These are phyloP conservation scores for Cherax destructor DNA, from an alignment of 1,140 invertebrate species.

Conservation along the genomic window DNA sequence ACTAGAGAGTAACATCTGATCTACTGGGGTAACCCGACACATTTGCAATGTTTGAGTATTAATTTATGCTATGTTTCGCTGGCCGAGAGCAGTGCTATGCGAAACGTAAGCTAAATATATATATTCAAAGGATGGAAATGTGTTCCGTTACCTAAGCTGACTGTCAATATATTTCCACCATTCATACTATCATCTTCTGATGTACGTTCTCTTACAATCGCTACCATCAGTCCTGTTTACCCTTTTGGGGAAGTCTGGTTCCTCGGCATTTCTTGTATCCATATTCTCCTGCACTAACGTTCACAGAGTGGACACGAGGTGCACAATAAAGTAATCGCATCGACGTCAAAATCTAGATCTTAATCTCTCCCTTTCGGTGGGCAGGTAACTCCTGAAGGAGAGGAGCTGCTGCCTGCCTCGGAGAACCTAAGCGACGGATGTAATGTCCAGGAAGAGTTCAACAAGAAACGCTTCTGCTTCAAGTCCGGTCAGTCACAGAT, in stretches of 20 bases:
- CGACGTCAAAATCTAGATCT: not conserved
- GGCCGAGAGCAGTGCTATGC: no score
- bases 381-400: constrained; percentile 6
- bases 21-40: no score
- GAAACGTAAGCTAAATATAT: no score
- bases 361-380: no score
- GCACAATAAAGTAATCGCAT: not conserved
- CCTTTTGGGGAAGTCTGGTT: not conserved
- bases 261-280: not conserved
- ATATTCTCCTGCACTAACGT: not conserved
- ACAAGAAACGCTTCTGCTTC: constrained; percentile 31
- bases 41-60: no score
- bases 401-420: constrained; percentile 18
- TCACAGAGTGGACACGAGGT: not conserved
- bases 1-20: no score
- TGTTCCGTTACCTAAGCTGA: no score
- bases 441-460: not conserved
- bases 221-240: not conserved
- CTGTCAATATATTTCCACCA: no score
- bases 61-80: no score
- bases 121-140: no score
- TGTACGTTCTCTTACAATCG: no score
- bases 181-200: no score
- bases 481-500: constrained; percentile 16
- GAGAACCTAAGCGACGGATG: constrained; percentile 8